A percentile compares a stretch with the other conserved stretches of the same genome.
These are phyloP conservation scores for Oxyruncus cristatus DNA, from an alignment of 2,113 vertebrate species.

Conservation along the genomic window DNA sequence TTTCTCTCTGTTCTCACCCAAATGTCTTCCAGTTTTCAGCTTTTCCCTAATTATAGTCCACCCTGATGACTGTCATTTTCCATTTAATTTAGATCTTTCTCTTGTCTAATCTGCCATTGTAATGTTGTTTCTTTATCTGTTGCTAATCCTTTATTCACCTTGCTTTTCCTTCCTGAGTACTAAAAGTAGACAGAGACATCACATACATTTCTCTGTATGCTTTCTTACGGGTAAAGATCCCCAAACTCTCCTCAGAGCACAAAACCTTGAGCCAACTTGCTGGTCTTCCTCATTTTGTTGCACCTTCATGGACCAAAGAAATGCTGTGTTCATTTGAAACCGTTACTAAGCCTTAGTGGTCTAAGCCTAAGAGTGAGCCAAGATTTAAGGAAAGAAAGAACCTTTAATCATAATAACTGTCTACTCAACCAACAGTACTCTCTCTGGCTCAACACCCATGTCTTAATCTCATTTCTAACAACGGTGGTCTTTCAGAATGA, in stretches of 20 bases:
- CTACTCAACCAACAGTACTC: not conserved
- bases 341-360: not conserved
- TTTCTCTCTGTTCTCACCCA: not conserved
- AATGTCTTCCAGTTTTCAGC: not conserved
- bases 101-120: not conserved
- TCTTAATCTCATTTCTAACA: not conserved
- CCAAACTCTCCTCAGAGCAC: not conserved
- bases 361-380: not conserved
- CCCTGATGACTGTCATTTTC: not conserved
- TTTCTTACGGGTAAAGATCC: not conserved
- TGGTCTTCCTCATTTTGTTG: not conserved
- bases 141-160: not conserved
- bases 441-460: not conserved
- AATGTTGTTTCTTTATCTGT: not conserved
- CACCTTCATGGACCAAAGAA: not conserved
- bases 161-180: not conserved
- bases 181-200: not conserved
- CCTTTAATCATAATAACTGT: not conserved
- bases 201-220: not conserved
- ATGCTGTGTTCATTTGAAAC: not conserved
- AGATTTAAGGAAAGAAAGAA: not conserved
- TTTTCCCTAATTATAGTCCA: not conserved
- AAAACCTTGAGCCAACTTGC: not conserved
- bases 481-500: not conserved
- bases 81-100: not conserved